phyloP scores from a whole-genome alignment of 2,797 vertebrate genomes.

The Synanceia verrucosa region DNA sequence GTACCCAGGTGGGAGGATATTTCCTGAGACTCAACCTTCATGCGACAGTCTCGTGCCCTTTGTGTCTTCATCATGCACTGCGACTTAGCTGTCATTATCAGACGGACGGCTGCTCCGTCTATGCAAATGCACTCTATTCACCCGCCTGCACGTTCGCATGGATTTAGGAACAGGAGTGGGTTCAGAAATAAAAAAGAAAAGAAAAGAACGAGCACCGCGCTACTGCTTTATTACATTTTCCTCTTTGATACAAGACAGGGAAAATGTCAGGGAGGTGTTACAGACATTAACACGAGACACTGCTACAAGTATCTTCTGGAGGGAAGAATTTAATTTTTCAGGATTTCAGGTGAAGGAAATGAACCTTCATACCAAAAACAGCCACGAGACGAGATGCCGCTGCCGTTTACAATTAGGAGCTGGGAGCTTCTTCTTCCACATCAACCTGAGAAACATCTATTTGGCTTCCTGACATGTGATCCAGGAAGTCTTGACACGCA shows the following conservation, averaged over 20 bases:
- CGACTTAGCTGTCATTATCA: conserved; percentile 47
- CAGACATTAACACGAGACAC: conserved; percentile 1
- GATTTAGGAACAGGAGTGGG: neutral
- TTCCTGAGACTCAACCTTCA: conserved; percentile 68
- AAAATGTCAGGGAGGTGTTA: conserved; percentile 2
- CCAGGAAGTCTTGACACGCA: conserved; percentile 46
- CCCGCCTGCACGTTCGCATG: neutral
- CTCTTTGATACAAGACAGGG: neutral
- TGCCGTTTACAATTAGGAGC: conserved; percentile 32
- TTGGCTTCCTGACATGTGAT: conserved; percentile 67
- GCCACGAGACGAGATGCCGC: conserved; percentile 22
- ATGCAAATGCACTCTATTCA: conserved; percentile 36
- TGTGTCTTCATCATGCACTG: conserved; percentile 59
- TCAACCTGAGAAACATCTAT: conserved; percentile 52
- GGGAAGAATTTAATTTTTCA: neutral
- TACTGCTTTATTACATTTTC: conserved; percentile 1
- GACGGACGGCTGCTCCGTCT: conserved; percentile 29
- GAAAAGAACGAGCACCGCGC: neutral
- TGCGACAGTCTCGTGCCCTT: conserved; percentile 54
- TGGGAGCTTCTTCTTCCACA: neutral
- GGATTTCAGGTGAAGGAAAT: neutral
- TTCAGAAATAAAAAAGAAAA: neutral
- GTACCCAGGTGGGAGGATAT: conserved; percentile 51
- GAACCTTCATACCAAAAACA: neutral
- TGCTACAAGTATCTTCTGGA: neutral